A percentile compares a stretch with the other conserved stretches of the same genome.
phyloP scores from a whole-genome alignment of 1,140 invertebrate species.

The Papilio dardanus region DNA sequence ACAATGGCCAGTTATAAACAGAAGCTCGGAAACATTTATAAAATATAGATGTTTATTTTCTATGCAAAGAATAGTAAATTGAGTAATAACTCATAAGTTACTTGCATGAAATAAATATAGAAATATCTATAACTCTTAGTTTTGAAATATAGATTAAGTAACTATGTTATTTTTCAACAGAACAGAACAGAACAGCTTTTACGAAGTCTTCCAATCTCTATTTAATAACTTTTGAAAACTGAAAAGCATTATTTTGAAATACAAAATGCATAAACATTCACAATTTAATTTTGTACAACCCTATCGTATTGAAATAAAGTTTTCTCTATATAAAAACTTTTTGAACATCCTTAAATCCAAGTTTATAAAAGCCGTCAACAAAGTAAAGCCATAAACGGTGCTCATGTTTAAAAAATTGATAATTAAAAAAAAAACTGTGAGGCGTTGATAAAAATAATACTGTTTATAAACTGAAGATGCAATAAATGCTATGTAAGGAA shows the following conservation, averaged over 20 bases:
- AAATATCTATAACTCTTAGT: background rate
- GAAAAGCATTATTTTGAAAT: no score
- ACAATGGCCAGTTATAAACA: slow-evolving; percentile 24
- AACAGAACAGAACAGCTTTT: no score
- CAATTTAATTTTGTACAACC: no score
- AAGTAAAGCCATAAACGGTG: slow-evolving; percentile 3
- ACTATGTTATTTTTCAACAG: background rate
- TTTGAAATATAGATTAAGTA: background rate
- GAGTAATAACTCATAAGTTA: background rate
- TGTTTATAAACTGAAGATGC: background rate
- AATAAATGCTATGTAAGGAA: background rate
- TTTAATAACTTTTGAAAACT: no score
- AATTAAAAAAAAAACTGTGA: background rate
- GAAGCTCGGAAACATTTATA: background rate
- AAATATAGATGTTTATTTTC: slow-evolving; percentile 14
- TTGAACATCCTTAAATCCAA: background rate
- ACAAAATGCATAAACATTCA: no score
- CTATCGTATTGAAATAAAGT: no score
- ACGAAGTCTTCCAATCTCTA: no score
- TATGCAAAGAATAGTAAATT: background rate
- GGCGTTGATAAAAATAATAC: slow-evolving; percentile 17
- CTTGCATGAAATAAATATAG: background rate
- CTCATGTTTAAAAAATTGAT: background rate
- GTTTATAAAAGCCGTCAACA: background rate
- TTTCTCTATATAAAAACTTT: no score